These are phyloP conservation scores for Aphrocallistes beatrix DNA, from an alignment of 37 sponge, comb jelly and placozoan species.

Conservation along the genomic window DNA sequence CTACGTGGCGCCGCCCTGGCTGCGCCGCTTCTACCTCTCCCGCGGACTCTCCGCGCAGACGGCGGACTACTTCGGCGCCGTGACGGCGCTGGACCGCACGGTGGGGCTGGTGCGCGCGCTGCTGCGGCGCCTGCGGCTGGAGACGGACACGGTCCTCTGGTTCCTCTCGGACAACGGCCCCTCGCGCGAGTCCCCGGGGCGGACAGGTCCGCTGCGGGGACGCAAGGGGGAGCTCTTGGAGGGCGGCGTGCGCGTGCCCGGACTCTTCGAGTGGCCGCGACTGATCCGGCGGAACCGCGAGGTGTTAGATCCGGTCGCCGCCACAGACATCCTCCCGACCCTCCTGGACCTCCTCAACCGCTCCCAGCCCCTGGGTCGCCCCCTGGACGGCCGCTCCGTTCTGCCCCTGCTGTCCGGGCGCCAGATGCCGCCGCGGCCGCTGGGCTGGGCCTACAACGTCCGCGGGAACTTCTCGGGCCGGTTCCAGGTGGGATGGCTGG, in stretches of 20 bases:
- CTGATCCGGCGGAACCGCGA: conserved; percentile 29
- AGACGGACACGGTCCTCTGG: conserved; percentile 44
- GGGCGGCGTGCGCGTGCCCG: conserved; percentile 58
- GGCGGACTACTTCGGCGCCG: conserved; percentile 38
- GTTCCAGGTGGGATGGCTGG: conserved; percentile 2
- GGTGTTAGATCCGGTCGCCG: conserved; percentile 18
- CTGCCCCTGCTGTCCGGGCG: conserved; percentile 11
- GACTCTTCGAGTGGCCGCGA: conserved; percentile 44
- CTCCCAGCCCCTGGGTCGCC: neutral
- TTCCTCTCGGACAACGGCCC: conserved; percentile 58
- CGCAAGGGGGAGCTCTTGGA: conserved; percentile 36
- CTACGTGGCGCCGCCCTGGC: conserved; percentile 28
- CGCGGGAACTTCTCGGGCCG: conserved; percentile 29
- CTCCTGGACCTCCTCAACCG: conserved; percentile 23
- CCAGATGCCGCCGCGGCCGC: neutral
- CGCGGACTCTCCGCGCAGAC: neutral
- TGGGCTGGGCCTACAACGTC: neutral
- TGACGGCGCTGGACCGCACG: conserved; percentile 34
- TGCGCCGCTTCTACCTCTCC: neutral
- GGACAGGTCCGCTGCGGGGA: conserved; percentile 31
- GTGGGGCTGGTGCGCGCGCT: conserved; percentile 25
- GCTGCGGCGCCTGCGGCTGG: neutral
- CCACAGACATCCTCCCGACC: conserved; percentile 46
- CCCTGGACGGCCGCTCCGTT: conserved; percentile 27
- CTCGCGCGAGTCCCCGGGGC: conserved; percentile 26